Conservation (phyloP, 2,888 invertebrate species). For the Sarcophaga carnaria region DNA sequence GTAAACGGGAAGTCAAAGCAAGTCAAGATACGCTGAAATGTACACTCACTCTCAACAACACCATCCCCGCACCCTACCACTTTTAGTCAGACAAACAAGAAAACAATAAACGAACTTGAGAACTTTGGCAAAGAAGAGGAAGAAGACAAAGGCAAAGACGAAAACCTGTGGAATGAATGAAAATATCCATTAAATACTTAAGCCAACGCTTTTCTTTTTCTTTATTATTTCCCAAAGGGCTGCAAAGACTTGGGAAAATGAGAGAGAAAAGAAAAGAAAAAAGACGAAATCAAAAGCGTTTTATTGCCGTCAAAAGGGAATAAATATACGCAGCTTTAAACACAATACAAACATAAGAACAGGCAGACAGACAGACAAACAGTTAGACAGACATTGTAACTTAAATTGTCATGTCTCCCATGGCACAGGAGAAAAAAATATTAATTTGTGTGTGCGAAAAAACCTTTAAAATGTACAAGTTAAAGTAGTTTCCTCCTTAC, state of each 20-base stretch:
- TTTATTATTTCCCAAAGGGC: neutral
- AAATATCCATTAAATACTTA: conserved; percentile 58
- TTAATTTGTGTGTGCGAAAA: conserved; percentile 49
- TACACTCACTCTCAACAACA: neutral
- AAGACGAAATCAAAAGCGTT: neutral
- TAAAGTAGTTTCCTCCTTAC: conserved; percentile 37
- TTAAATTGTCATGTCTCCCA: conserved; percentile 54
- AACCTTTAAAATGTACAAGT: conserved; percentile 47
- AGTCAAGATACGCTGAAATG: conserved; percentile 5
- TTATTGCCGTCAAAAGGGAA: conserved; percentile 30
- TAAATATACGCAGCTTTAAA: neutral
- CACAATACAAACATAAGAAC: conserved; percentile 9
- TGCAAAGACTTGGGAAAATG: neutral
- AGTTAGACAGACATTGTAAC: conserved; percentile 22
- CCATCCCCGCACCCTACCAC: too few species aligned
- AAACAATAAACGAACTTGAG: too few species aligned
- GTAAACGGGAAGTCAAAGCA: neutral
- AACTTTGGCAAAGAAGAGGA: too few species aligned
- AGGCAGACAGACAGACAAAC: neutral
- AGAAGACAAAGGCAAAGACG: neutral
- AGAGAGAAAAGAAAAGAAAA: neutral
- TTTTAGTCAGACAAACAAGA: too few species aligned
- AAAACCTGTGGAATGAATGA: conserved; percentile 65
- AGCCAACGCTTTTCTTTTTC: conserved; percentile 9
- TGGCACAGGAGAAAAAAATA: conserved; percentile 48